Evolutionary conservation across 2,888 invertebrate species (phyloP).

Genomic region (Chymomyza caudatula): DNA sequence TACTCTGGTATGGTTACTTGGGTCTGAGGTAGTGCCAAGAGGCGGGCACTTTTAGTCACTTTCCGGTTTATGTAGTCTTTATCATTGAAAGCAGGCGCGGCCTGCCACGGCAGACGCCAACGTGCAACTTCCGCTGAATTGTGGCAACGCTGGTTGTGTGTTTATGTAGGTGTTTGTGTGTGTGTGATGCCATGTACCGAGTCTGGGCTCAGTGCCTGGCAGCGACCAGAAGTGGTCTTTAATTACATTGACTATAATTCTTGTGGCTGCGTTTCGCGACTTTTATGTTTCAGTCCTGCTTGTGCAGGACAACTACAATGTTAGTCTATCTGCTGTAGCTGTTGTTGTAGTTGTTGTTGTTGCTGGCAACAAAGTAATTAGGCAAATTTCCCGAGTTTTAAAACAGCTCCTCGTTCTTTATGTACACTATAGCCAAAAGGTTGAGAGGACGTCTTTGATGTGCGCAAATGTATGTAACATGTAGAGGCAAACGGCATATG

Average conservation of each 20-base stretch:
- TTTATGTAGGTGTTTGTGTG: slow-evolving; percentile 12
- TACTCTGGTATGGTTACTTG: slow-evolving; percentile 26
- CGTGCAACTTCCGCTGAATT: slow-evolving; percentile 64
- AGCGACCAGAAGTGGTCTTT: slow-evolving; percentile 65
- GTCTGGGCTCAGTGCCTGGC: neutral
- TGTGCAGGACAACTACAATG: slow-evolving; percentile 21
- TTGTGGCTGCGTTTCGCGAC: slow-evolving; percentile 67
- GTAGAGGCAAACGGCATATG: neutral
- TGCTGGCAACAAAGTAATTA: slow-evolving; percentile 69
- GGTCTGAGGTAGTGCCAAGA: slow-evolving; percentile 22
- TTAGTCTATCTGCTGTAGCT: slow-evolving; percentile 8
- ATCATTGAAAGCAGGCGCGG: slow-evolving; percentile 64
- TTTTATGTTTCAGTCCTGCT: slow-evolving; percentile 57
- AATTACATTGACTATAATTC: slow-evolving; percentile 74
- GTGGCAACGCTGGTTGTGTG: slow-evolving; percentile 44
- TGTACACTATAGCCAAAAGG: neutral
- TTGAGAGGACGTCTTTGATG: neutral
- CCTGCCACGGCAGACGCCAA: slow-evolving; percentile 19
- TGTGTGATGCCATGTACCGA: neutral
- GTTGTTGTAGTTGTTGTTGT: slow-evolving; percentile 28
- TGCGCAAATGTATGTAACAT: neutral
- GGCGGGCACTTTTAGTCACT: slow-evolving; percentile 56
- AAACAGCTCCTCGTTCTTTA: slow-evolving; percentile 55
- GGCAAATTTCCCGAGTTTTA: slow-evolving; percentile 71
- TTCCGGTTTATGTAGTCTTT: slow-evolving; percentile 70